A percentile compares a stretch with the other conserved stretches of the same genome.
phyloP scores from a whole-genome alignment of 2,888 invertebrate species.

The Lithophane leautieri region DNA sequence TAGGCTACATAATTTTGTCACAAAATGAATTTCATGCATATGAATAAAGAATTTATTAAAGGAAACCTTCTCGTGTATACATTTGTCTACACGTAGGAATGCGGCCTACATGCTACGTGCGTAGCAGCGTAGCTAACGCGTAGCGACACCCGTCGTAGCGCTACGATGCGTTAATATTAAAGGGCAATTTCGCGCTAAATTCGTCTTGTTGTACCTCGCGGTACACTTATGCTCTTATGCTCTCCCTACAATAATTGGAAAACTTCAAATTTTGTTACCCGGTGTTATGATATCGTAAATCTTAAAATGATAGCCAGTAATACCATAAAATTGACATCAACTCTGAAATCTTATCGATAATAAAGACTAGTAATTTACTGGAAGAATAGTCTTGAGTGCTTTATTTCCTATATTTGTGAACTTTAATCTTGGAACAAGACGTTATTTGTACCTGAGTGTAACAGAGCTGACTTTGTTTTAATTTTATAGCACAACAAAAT shows the following conservation, averaged over 20 bases:
- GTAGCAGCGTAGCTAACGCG: conserved; percentile 72
- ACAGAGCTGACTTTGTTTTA: conserved; percentile 19
- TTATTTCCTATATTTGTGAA: conserved; percentile 18
- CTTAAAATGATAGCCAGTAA: conserved; percentile 41
- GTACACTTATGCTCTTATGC: conserved; percentile 49
- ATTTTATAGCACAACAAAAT: conserved; percentile 6
- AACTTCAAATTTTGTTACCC: conserved; percentile 50
- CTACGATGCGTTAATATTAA: conserved; percentile 67
- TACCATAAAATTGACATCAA: conserved; percentile 33
- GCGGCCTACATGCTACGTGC: conserved; percentile 76
- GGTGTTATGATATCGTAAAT: conserved; percentile 31
- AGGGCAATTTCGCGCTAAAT: conserved; percentile 60
- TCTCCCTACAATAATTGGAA: conserved; percentile 48
- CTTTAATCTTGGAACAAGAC: conserved; percentile 5
- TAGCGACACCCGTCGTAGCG: conserved; percentile 67
- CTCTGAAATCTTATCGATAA: conserved; percentile 27
- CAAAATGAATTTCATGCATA: conserved; percentile 17
- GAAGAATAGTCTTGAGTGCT: conserved; percentile 21
- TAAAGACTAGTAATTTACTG: conserved; percentile 41
- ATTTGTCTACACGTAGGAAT: conserved; percentile 75
- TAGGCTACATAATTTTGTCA: neutral
- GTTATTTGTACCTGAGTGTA: conserved; percentile 5
- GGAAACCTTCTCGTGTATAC: conserved; percentile 37
- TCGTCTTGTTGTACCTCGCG: conserved; percentile 48
- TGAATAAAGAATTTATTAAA: conserved; percentile 12